These are phyloP conservation scores for Beris chalybata DNA, from an alignment of 2,888 invertebrate species.

Conservation along the genomic window DNA sequence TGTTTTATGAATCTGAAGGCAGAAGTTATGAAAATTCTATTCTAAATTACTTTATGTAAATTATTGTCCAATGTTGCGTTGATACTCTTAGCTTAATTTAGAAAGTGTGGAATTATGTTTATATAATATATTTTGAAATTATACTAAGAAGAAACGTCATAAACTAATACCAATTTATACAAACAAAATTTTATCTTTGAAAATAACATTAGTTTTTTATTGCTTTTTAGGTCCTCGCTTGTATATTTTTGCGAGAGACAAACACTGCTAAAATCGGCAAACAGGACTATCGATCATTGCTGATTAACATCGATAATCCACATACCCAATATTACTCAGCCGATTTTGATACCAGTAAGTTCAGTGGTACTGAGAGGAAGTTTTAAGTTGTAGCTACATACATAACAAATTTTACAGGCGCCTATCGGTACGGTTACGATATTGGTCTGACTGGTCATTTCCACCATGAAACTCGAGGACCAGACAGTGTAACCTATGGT, in stretches of 20 bases:
- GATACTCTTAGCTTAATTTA: no score
- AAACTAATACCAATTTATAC: no score
- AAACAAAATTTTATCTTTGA: no score
- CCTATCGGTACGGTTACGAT: conserved; percentile 78
- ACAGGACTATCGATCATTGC: conserved; percentile 62
- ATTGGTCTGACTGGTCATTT: conserved; percentile 75
- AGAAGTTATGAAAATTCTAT: no score
- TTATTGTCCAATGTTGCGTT: no score
- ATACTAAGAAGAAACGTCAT: no score
- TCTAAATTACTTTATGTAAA: no score
- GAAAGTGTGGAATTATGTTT: no score
- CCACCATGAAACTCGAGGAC: conserved; percentile 75
- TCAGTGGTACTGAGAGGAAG: conserved; percentile 76
- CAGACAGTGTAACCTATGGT: conserved; percentile 77
- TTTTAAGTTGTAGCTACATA: conserved; percentile 69
- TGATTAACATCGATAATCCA: conserved; percentile 71
- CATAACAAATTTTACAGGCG: conserved; percentile 57
- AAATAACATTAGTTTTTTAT: not conserved
- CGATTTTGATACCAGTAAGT: conserved; percentile 75
- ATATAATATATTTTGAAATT: no score
- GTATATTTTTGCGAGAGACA: conserved; percentile 53
- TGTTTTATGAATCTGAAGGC: no score
- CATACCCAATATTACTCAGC: conserved; percentile 75
- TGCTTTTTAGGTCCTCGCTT: conserved; percentile 55
- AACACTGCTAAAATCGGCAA: conserved; percentile 38